A percentile compares a stretch with the other conserved stretches of the same genome.
These are phyloP conservation scores for Thereuonema tuberculata DNA, from an alignment of 1,140 invertebrate genomes.

Conservation along the genomic window DNA sequence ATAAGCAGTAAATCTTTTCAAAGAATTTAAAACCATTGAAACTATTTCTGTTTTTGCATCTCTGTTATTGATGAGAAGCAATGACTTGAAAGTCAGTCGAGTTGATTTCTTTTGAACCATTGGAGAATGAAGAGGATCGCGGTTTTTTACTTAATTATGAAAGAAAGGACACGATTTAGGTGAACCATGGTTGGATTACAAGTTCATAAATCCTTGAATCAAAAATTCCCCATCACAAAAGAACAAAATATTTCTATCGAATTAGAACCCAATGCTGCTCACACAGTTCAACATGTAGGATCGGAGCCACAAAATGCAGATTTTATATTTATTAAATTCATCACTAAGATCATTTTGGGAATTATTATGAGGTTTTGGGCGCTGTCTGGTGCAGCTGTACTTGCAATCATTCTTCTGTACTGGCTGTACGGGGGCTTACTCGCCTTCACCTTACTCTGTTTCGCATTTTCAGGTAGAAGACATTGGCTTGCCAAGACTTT, in stretches of 20 bases:
- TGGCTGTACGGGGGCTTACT: constrained; percentile 63
- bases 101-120: no score
- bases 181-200: background rate
- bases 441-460: constrained; percentile 49
- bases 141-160: no score
- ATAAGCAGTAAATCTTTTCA: no score
- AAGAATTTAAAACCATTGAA: no score
- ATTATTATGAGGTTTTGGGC: constrained; percentile 39
- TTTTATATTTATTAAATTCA: constrained; percentile 16
- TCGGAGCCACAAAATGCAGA: constrained; percentile 9
- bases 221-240: background rate
- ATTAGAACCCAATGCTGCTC: background rate
- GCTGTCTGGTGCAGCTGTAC: constrained; percentile 40
- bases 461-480: constrained; percentile 35
- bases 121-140: no score
- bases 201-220: background rate
- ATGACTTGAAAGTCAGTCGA: no score
- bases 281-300: background rate
- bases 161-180: background rate
- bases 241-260: background rate
- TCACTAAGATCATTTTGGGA: constrained; percentile 16
- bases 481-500: background rate
- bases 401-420: constrained; percentile 57
- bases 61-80: no score
- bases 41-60: no score